phyloP scores from a whole-genome alignment of 1,140 invertebrate species.

The Drosophila nigrodunni region DNA sequence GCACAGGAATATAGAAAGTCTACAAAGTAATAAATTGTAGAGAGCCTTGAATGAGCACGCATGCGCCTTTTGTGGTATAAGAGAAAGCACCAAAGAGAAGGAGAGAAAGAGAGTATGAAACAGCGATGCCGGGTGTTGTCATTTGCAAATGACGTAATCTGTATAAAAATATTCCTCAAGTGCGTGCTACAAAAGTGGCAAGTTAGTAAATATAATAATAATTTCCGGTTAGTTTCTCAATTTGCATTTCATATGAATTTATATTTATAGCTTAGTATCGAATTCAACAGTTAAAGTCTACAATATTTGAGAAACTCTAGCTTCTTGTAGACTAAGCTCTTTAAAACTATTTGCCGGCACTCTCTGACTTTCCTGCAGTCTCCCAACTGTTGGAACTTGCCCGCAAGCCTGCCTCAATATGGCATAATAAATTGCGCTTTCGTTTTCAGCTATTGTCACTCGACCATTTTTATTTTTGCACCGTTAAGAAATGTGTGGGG shows the following conservation, averaged over 20 bases:
- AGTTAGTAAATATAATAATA: background rate
- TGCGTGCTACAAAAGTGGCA: background rate
- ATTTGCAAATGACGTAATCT: conserved; percentile 66
- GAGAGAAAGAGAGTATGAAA: background rate
- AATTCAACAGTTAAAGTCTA: conserved; percentile 75
- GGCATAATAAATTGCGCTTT: conserved; percentile 59
- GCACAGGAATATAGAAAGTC: conserved; percentile 10
- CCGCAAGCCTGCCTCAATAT: conserved; percentile 1
- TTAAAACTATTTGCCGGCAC: background rate
- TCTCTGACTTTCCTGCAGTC: conserved; percentile 17
- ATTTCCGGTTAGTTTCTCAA: background rate
- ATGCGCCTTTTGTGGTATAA: conserved; percentile 40
- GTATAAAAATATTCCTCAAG: conserved; percentile 22
- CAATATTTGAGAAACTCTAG: conserved; percentile 11
- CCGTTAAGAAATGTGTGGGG: background rate
- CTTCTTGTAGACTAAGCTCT: conserved; percentile 34
- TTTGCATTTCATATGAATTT: background rate
- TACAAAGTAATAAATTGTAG: conserved; percentile 33
- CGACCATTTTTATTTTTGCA: conserved; percentile 11
- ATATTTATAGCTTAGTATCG: too few species aligned
- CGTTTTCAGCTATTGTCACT: conserved; percentile 69
- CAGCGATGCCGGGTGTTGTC: conserved; percentile 64
- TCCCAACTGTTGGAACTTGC: background rate
- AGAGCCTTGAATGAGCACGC: conserved; percentile 44
- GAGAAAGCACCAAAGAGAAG: background rate